Evolutionary conservation across 2,888 invertebrate genomes (phyloP).

Genomic region (Bombylius major): DNA sequence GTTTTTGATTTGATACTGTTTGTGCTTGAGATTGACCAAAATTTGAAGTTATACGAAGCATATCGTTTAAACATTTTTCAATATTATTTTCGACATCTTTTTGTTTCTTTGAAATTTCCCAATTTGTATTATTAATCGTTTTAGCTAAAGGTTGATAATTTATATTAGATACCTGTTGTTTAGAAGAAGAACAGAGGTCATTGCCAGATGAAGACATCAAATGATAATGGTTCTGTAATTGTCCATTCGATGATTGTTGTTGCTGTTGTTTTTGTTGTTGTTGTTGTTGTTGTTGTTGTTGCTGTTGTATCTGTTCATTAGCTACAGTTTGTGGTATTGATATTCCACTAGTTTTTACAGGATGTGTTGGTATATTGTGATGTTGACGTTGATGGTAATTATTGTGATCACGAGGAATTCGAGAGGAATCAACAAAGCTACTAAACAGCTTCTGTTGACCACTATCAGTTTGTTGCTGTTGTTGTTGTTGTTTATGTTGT

Average conservation of each 20-base stretch:
- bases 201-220: not conserved
- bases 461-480: not conserved
- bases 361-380: not conserved
- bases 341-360: not conserved
- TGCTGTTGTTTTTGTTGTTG: no score
- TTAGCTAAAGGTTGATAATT: not conserved
- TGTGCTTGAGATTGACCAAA: constrained; percentile 11
- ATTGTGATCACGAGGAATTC: not conserved
- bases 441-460: not conserved
- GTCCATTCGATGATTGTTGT: no score
- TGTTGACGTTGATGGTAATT: not conserved
- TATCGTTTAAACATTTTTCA: constrained; percentile 34
- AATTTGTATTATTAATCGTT: constrained; percentile 8
- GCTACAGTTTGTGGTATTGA: not conserved
- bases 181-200: not conserved
- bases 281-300: no score
- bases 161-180: not conserved
- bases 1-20: constrained; percentile 10
- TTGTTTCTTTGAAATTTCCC: constrained; percentile 26
- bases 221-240: no score
- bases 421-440: not conserved
- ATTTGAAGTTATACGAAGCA: constrained; percentile 27
- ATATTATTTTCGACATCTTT: constrained; percentile 36
- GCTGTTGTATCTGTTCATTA: not conserved
- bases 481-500: not conserved